Evolutionary conservation across 2,113 vertebrate species (phyloP).

Genomic region (Lutjanus erythropterus): DNA sequence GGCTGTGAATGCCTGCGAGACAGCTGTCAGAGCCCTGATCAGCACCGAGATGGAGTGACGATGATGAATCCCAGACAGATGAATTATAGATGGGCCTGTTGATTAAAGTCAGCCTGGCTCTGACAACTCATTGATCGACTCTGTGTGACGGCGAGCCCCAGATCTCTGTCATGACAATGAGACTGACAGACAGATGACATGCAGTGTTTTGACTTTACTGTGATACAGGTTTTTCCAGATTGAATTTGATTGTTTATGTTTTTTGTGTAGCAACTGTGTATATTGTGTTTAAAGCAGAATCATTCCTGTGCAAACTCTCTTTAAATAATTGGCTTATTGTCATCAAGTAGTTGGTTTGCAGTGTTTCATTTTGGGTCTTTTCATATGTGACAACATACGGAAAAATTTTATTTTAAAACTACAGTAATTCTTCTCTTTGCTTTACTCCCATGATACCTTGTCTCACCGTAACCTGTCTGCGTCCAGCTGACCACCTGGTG

Average conservation of each 20-base stretch:
- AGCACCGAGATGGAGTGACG: constrained; percentile 67
- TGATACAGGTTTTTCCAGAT: not conserved
- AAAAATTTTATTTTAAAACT: no score
- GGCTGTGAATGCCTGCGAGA: constrained; percentile 62
- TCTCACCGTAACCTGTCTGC: no score
- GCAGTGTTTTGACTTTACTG: not conserved
- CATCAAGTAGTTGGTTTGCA: no score
- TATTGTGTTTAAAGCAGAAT: no score
- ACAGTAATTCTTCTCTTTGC: no score
- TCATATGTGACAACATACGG: no score
- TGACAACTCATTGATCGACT: constrained; percentile 72
- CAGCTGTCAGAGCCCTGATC: constrained; percentile 68
- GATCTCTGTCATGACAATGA: constrained; percentile 36
- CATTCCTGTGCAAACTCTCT: no score
- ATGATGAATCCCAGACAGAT: constrained; percentile 79
- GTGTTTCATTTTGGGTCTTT: no score
- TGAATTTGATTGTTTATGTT: not conserved
- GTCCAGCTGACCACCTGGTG: no score
- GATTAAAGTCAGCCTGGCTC: constrained; percentile 73
- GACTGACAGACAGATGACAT: constrained; percentile 29
- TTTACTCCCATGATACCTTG: no score
- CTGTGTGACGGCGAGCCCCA: constrained; percentile 33
- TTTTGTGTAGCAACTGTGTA: not conserved
- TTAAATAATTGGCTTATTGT: no score
- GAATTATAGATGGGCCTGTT: constrained; percentile 83